Evolutionary conservation across 2,113 vertebrate genomes (phyloP), one percentile per base, ranked within the genome.

Genomic region (Ciconia stormi): DNA sequence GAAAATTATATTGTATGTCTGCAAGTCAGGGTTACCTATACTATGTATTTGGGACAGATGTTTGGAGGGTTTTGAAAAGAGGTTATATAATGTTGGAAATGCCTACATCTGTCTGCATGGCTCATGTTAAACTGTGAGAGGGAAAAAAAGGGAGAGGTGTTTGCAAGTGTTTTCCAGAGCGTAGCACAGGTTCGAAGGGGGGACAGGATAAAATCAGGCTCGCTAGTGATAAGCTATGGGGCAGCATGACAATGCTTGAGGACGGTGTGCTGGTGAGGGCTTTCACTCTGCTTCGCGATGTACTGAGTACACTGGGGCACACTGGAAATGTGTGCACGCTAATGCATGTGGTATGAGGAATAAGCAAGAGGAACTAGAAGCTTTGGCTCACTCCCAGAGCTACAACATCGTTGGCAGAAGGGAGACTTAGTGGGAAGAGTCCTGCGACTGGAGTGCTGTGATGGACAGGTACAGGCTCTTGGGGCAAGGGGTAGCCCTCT

Each of bases 401-500:
- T 81, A 29, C 23, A 22, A 5, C 32, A 44, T 66, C 26, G 17
- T 11, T 53, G 77, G 22, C 30, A 6, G 65, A 53, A n/a, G 40
- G 18, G 40, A 46, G 40, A 44, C 25, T 22, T 21, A 53, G 23
- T 53, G 30, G 61, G 36, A 79, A n/a, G 47, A 65, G 30, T 27
- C 13, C 30, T 79, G 47, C 40, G 46, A 11, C 16, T 34, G 36
- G 13, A 21, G 47, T 40, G 22, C 30, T 63, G 13, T 3, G 29
- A 40, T 50, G 47, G 10, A 20, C 8, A 11, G 29, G 42, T 80
- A 42, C 23, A n/a, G 38, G 61, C 23, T 63, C 8, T 53, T 80
- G 2, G 2, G 49, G 38, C 4, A 2, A 15, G 18, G 32, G 38
- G 15, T 23, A 22, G 40, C 3, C 1, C 40, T 30, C 19, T 7